Percentiles rank a stretch among this genome's conserved stretches.
Conservation (phyloP, 2,113 vertebrate species). For the Passerina amoena region DNA sequence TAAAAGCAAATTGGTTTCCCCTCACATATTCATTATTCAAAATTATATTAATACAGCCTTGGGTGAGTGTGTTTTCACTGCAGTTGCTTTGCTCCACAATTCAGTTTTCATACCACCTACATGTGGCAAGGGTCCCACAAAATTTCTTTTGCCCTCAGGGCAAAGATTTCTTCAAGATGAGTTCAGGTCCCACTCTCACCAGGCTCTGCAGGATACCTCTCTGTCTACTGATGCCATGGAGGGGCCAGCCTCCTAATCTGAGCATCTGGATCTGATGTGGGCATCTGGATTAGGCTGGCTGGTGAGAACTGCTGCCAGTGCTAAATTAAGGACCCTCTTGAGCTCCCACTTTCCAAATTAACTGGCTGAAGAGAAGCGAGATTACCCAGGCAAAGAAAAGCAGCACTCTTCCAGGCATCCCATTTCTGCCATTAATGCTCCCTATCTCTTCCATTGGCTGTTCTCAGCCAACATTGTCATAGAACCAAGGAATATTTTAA, state of each 20-base stretch:
- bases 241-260: neutral
- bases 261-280: neutral
- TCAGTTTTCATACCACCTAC: neutral
- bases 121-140: neutral
- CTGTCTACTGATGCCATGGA: neutral
- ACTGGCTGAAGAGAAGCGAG: neutral
- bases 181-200: neutral
- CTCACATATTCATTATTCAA: constrained; percentile 26
- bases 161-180: neutral
- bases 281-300: neutral
- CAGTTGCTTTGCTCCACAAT: neutral
- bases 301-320: neutral
- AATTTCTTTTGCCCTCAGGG: neutral
- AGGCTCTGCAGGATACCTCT: neutral
- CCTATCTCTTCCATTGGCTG: neutral
- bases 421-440: neutral
- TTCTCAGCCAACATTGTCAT: neutral
- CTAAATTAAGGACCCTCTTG: neutral
- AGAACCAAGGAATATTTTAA: neutral
- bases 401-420: neutral
- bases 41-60: neutral
- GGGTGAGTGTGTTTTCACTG: neutral
- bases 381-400: neutral
- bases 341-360: neutral
- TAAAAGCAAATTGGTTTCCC: constrained; percentile 29